Evolutionary conservation across 2,888 invertebrate species (phyloP), one percentile per base, ranked within the genome.

Genomic region (Lycocerus yunnanus): DNA sequence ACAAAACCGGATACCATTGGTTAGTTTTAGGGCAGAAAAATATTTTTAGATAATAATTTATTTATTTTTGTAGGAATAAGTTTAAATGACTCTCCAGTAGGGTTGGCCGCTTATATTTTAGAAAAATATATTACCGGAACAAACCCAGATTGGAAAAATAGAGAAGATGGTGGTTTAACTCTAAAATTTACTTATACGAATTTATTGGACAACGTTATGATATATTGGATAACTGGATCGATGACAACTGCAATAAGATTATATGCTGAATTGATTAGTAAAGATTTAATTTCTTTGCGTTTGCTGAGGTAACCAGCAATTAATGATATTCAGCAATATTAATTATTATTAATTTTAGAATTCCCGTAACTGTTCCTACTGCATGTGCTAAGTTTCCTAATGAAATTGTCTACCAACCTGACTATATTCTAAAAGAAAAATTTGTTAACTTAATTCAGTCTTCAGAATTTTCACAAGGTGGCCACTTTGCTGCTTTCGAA

Each of bases 1-100:
- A 95, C 96, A 0, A 97, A 96, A 85, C 97, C 97, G 13, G 97
- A 97, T 82, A 96, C 96, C 0, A 88, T 95, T 79, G 96, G 95
- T 93, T 83, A 85, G 87, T 66, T 66, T 27, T 66, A n/a, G 1
- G 9, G 1, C 10, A 24, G 3, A 63, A 21, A 27, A 27, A 4
- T 3, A 4, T 13, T 11, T 13, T 70, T 58, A 13, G 68, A 1
- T 10, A n/a, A 43, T 43, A 43, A 43, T 43, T n/a, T 2, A 43
- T 43, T 20, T 58, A 58, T 4, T 27, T 61, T 86, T 87, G 1
- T 80, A 92, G 93, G 94, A 20, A 87, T 90, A 3, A 92, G 88
- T 0, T 84, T 96, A 43, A 87, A 89, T 16, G 92, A 94, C 79
- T 93, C 93, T 0, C 97, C 97, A 0, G 90, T 93, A 0, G 96